Evolutionary conservation across 2,888 invertebrate genomes (phyloP).

Genomic region (Caenorhabditis wallacei): DNA sequence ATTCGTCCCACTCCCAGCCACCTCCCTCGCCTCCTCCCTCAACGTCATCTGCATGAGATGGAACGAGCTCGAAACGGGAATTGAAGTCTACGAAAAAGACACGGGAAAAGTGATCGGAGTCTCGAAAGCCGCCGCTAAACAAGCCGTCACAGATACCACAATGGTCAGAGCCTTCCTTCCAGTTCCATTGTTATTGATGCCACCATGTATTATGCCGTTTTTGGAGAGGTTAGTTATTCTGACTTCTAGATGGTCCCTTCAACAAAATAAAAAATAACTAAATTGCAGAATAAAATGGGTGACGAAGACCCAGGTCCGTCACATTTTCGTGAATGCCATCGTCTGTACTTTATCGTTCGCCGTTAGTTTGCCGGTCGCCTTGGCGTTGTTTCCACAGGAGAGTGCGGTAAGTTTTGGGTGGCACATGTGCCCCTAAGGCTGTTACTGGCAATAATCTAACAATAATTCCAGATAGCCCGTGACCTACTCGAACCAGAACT

Average conservation of each 20-base stretch:
- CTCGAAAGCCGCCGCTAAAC: slow-evolving; percentile 85
- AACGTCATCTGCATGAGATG: slow-evolving; percentile 85
- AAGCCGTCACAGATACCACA: slow-evolving; percentile 80
- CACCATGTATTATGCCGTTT: slow-evolving; percentile 81
- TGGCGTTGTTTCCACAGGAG: slow-evolving; percentile 85
- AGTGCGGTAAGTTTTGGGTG: slow-evolving; percentile 70
- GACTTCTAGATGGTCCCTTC: neutral
- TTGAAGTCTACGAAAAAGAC: slow-evolving; percentile 84
- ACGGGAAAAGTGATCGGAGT: slow-evolving; percentile 84
- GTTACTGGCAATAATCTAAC: no score
- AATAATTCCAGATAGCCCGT: slow-evolving; percentile 67
- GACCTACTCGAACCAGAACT: slow-evolving; percentile 66
- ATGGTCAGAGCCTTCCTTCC: slow-evolving; percentile 81
- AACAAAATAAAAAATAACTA: neutral
- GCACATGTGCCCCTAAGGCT: no score
- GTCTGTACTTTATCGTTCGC: slow-evolving; percentile 84
- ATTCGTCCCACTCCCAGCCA: slow-evolving; percentile 80
- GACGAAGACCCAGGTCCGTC: slow-evolving; percentile 83
- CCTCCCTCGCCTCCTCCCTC: slow-evolving; percentile 78
- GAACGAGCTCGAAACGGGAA: slow-evolving; percentile 82
- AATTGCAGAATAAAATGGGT: slow-evolving; percentile 83
- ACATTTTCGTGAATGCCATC: slow-evolving; percentile 84
- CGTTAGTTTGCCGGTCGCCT: slow-evolving; percentile 84
- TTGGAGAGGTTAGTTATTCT: slow-evolving; percentile 77
- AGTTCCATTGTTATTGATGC: slow-evolving; percentile 77